Conservation (phyloP, 2,888 invertebrate genomes). For the Crematogaster levior region DNA sequence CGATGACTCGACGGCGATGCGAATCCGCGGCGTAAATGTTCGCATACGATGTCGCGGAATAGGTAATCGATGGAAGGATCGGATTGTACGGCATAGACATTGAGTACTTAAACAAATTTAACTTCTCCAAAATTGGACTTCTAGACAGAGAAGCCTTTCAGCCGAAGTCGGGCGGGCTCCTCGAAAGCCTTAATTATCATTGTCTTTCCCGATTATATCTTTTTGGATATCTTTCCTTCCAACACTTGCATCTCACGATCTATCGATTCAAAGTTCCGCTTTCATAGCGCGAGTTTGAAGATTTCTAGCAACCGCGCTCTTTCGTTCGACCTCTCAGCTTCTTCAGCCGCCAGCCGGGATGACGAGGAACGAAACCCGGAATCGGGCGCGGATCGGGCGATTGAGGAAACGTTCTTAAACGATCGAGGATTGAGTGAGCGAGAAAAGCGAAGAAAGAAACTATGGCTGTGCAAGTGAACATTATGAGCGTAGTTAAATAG, state of each 20-base stretch:
- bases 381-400: slow-evolving; percentile 38
- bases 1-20: slow-evolving; percentile 22
- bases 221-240: background rate
- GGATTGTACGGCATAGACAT: background rate
- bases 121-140: background rate
- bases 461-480: slow-evolving; percentile 85
- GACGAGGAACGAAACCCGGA: background rate
- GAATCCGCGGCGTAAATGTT: background rate
- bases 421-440: slow-evolving; percentile 49
- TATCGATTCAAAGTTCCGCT: background rate
- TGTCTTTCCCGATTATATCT: background rate
- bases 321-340: background rate
- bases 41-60: background rate
- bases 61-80: background rate
- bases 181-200: background rate
- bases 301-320: background rate
- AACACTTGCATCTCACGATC: background rate
- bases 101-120: slow-evolving; percentile 42
- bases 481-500: slow-evolving; percentile 84
- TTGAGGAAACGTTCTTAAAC: slow-evolving; percentile 40
- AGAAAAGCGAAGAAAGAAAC: slow-evolving; percentile 80
- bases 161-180: background rate
- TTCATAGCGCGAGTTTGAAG: background rate
- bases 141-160: background rate
- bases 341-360: background rate